Conservation (phyloP, 2,113 vertebrate species). For the Isurus oxyrinchus region DNA sequence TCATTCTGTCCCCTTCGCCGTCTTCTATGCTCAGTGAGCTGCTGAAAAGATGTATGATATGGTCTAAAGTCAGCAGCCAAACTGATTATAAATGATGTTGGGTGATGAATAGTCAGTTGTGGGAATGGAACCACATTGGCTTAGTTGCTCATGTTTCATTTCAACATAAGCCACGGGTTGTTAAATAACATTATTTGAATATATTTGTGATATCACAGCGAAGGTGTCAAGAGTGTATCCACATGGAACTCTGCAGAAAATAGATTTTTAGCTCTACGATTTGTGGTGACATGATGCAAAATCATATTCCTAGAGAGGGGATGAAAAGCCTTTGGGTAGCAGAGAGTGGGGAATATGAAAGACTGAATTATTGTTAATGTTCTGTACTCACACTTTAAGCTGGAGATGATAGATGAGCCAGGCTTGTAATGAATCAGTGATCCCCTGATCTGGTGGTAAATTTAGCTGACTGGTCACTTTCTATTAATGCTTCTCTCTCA, state of each 20-base stretch:
- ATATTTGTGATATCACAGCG: conserved; percentile 64
- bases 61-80: conserved; percentile 39
- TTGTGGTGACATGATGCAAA: background rate
- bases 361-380: background rate
- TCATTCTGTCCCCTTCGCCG: background rate
- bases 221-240: conserved; percentile 51
- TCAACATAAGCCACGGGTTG: conserved; percentile 52
- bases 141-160: conserved; percentile 61
- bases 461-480: conserved; percentile 14
- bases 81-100: conserved; percentile 58
- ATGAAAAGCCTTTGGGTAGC: background rate
- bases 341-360: background rate
- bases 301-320: background rate
- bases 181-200: conserved; percentile 72
- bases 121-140: conserved; percentile 54
- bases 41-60: background rate
- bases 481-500: background rate
- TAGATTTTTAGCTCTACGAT: background rate
- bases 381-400: background rate
- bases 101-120: conserved; percentile 62
- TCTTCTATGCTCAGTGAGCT: background rate
- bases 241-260: conserved; percentile 48
- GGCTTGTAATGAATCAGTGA: background rate
- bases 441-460: background rate
- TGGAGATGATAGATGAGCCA: conserved; percentile 17